These are phyloP conservation scores for Theodoxus fluviatilis DNA, from an alignment of 2,888 invertebrate genomes.

Conservation along the genomic window DNA sequence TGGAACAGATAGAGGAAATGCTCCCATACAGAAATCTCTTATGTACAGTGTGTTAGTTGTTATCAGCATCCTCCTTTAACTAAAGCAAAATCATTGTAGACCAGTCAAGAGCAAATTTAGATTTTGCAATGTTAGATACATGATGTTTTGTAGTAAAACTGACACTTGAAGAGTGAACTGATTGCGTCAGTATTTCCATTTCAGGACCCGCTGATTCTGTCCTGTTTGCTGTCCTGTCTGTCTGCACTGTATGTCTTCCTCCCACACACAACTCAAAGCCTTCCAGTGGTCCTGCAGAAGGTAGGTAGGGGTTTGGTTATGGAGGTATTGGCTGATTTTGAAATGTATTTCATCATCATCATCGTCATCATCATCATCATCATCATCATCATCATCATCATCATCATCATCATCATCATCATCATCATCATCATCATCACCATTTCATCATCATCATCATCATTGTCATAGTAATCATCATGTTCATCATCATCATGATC, in stretches of 20 bases:
- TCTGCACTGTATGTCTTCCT: conserved; percentile 91
- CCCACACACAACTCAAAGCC: conserved; percentile 80
- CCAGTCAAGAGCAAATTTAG: no score
- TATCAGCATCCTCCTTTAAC: no score
- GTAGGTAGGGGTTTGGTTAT: conserved; percentile 46
- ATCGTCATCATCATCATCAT: conserved; percentile 13
- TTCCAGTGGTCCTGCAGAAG: conserved; percentile 85
- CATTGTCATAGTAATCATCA: no score
- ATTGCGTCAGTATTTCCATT: conserved; percentile 28
- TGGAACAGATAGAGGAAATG: no score
- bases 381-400: background rate
- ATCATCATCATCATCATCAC: background rate
- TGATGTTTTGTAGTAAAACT: background rate
- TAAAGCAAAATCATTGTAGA: no score
- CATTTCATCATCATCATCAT: no score
- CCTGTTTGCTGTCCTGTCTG: conserved; percentile 86
- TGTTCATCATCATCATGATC: no score
- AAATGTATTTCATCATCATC: conserved; percentile 29
- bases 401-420: conserved; percentile 4
- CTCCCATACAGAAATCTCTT: no score
- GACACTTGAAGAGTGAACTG: background rate
- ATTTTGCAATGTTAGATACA: background rate
- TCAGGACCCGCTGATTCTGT: conserved; percentile 80
- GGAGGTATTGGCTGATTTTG: no score
- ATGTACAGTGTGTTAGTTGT: no score